Evolutionary conservation across 2,888 invertebrate species (phyloP), one percentile per base, ranked within the genome.

Genomic region (Euphydryas editha): DNA sequence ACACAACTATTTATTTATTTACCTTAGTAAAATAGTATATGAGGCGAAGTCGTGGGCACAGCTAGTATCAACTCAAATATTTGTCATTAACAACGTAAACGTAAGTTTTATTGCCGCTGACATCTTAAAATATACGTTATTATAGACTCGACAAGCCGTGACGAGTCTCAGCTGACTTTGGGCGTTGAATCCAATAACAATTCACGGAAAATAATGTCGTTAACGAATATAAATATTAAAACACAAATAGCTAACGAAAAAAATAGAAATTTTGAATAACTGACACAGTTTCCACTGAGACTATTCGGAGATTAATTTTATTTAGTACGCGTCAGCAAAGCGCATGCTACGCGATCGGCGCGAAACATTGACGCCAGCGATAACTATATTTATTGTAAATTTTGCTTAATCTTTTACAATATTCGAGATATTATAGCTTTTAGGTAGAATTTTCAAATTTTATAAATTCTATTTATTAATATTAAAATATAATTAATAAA

Each of bases 191-290:
- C 18, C 18, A 49, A 13, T 13, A 62, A 65, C 54, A 65, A 62
- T 57, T 58, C 51, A 37, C 21, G 20, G 55, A 39, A 66, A 69
- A 65, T 61, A 72, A n/a, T 61, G 73, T 73, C 71, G 67, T 72
- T 69, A 76, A 76, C 76, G 79, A 76, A 86, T 83, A 85, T 79
- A 83, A 79, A 82, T 49, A 75, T 77, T 73, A 74, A 30, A 79
- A 79, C 80, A 76, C 71, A 81, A 87, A 87, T 86, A 86, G 82
- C 77, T 75, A 73, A 24, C 76, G 79, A 79, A 81, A 84, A 54
- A 54, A 82, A 83, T 83, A 85, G 80, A 82, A 74, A 81, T 81
- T 82, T 81, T 74, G 81, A 84, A 83, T 81, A 84, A 81, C 82
- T 86, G 87, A 85, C 86, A 88, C 84, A 87, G 79, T 79, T 86